Base-by-base conservation (phyloP, 2,113 vertebrate species). In the Zosterops borbonicus region DNA sequence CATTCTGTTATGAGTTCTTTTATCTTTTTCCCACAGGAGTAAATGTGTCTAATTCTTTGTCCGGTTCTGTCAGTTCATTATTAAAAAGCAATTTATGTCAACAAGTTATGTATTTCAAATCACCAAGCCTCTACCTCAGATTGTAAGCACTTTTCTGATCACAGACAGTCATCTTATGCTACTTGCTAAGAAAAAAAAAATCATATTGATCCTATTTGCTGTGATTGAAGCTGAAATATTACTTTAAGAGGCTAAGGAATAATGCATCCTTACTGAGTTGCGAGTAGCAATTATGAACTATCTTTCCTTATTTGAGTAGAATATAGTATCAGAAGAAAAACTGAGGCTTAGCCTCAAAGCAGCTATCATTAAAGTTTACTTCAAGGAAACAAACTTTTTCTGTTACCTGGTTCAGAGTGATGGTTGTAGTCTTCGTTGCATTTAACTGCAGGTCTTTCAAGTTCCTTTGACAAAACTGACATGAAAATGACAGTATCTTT, bases 391-490 rank as follows among this genome's bases (percentile, higher is more conserved):
- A 94, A 90, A 81, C 74, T 84, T 94, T 78, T 58, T 71, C 76
- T 78, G 41, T 47, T 83, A 73, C 56, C 28, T 93, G 37, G 16
- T 82, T 89, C 88, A 95, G 86, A 95, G 39, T 75, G 88, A 93
- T 90, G 65, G 14, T 24, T 58, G 59, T 65, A 87, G 19, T 60
- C 64, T 92, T 93, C n/a, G 0, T 28, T 89, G 49, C 35, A 42
- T 85, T 79, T 90, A 92, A 87, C 74, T 79, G n/a, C 18, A 71
- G 25, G 25, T 81, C n/a, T 90, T 95, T 96, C 65, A 81, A 78
- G 78, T 81, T 94, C 44, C 83, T 18, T 74, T 92, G 82, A 84
- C 62, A 91, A 94, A 97, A 94, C 7, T 90, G 59, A 84, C 31
- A 83, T 80, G 25, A 92, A 91, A 79, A 86, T 73, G 79, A 91